phyloP scores from a whole-genome alignment of 2,888 invertebrate genomes.

The Celastrina argiolus region DNA sequence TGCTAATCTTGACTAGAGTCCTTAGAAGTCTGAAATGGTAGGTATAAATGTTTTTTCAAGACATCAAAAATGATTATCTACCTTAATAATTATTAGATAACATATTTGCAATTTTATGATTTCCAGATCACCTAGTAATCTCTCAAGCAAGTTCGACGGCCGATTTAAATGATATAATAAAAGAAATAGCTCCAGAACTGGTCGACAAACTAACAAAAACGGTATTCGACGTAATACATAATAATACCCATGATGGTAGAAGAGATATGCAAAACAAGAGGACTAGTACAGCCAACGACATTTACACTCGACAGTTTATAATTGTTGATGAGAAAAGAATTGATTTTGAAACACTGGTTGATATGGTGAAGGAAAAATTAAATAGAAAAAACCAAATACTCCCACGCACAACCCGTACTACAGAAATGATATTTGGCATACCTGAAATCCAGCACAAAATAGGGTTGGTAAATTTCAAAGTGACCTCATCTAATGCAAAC shows the following conservation, averaged over 20 bases:
- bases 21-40: neutral
- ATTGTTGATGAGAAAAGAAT: neutral
- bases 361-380: neutral
- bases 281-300: neutral
- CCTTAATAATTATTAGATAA: neutral
- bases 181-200: constrained; percentile 42
- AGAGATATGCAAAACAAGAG: neutral
- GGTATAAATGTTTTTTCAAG: neutral
- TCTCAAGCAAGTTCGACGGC: constrained; percentile 43
- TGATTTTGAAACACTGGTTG: neutral
- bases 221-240: constrained; percentile 30
- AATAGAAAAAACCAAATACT: neutral
- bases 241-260: constrained; percentile 16
- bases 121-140: constrained; percentile 29
- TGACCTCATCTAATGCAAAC: neutral
- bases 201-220: constrained; percentile 41
- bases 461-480: neutral
- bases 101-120: neutral
- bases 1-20: too few species aligned
- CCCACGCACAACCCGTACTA: neutral
- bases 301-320: neutral
- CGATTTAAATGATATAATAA: constrained; percentile 49
- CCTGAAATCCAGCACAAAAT: neutral
- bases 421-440: neutral
- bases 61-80: neutral